A percentile compares a stretch with the other conserved stretches of the same genome.
Evolutionary conservation across 2,888 invertebrate species (phyloP).

Genomic region (Hipparchia sbordonii): DNA sequence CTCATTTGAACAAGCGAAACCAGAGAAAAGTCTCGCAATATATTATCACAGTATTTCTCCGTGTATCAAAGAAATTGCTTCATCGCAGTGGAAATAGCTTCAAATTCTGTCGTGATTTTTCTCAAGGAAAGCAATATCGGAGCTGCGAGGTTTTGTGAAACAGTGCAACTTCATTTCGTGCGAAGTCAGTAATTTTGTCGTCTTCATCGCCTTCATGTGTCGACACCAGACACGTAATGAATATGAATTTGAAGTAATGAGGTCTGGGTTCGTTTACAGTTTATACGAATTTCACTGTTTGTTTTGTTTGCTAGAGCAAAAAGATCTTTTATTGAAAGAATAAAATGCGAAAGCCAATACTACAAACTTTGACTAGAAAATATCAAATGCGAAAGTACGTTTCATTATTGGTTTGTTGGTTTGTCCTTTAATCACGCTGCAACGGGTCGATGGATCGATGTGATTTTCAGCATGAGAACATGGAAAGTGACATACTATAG

Average conservation of each 20-base stretch:
- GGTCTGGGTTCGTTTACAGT: not conserved
- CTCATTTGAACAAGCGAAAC: not conserved
- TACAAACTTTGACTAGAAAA: no score
- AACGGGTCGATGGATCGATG: no score
- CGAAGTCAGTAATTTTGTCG: slow-evolving; percentile 4
- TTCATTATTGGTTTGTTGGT: no score
- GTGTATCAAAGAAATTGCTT: slow-evolving; percentile 4
- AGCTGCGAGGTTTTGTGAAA: not conserved
- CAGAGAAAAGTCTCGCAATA: not conserved
- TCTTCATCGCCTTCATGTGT: not conserved
- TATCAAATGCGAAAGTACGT: no score
- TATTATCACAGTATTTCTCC: not conserved
- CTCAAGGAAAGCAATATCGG: slow-evolving; percentile 23
- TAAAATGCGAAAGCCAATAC: no score
- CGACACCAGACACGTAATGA: not conserved
- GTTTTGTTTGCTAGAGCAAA: no score
- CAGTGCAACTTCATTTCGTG: slow-evolving; percentile 13
- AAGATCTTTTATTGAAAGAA: no score
- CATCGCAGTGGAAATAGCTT: slow-evolving; percentile 18
- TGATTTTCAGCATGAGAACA: no score
- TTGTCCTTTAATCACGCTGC: no score
- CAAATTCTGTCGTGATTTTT: slow-evolving; percentile 23
- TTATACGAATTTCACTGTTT: no score
- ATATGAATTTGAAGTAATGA: slow-evolving; percentile 12
- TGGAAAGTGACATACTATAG: no score